These are phyloP conservation scores for Aphis craccivora DNA, from an alignment of 1,140 invertebrate genomes.

Conservation along the genomic window DNA sequence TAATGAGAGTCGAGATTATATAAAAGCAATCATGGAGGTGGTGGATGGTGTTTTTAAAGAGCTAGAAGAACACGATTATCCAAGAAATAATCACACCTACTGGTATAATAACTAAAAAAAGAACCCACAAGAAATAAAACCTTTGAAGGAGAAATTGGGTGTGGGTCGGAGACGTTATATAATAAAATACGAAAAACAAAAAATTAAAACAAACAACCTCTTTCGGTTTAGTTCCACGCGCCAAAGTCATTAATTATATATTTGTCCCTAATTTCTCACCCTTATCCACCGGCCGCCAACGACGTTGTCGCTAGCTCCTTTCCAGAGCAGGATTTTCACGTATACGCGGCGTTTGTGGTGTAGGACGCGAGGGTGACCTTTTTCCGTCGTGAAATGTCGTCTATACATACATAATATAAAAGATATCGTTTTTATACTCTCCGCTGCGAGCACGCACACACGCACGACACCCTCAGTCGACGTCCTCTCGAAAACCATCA, in stretches of 20 bases:
- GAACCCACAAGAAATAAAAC: not conserved
- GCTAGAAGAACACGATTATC: conserved; percentile 2
- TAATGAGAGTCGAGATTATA: not conserved
- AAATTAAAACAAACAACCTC: conserved; percentile 37
- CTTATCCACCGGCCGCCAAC: not conserved
- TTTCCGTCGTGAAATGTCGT: not conserved
- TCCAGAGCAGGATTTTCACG: not conserved
- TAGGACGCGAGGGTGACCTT: not conserved
- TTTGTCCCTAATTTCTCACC: conserved; percentile 45
- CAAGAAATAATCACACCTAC: not conserved
- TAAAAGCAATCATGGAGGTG: not conserved
- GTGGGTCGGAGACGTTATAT: not conserved
- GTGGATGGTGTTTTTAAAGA: not conserved
- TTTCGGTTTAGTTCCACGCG: not conserved
- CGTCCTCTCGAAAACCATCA: conserved; percentile 2
- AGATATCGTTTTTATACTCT: conserved; percentile 40
- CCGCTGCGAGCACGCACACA: not conserved
- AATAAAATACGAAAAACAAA: conserved; percentile 4
- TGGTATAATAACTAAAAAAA: not conserved
- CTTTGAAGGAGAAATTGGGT: not conserved
- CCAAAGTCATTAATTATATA: conserved; percentile 52
- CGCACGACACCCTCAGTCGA: not conserved
- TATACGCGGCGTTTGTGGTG: not conserved
- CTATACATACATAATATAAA: not conserved
- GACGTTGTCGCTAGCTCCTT: not conserved